Evolutionary conservation across 2,113 vertebrate genomes (phyloP).

Genomic region (Miniopterus natalensis): DNA sequence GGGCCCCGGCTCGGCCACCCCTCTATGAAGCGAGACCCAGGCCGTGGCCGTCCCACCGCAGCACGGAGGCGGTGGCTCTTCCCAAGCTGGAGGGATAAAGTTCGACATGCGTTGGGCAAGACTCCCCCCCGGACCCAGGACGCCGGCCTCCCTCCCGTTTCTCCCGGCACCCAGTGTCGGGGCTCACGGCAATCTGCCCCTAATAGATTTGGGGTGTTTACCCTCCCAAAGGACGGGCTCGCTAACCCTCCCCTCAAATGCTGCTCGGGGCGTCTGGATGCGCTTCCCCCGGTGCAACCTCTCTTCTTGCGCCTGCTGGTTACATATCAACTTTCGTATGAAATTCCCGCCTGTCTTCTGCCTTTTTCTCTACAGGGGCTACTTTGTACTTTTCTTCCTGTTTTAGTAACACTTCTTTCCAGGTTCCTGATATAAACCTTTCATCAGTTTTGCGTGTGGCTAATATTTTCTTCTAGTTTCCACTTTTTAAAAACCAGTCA

Average conservation of each 20-base stretch:
- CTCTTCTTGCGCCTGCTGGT: not conserved
- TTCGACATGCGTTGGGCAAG: not conserved
- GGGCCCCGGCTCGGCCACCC: not conserved
- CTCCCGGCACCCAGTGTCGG: not conserved
- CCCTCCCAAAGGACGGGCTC: not conserved
- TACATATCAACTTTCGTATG: not conserved
- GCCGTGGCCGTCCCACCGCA: not conserved
- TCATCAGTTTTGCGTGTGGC: too few relatives aligned
- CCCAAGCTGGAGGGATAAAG: not conserved
- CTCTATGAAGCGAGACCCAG: not conserved
- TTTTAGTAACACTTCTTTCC: not conserved
- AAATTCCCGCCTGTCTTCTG: not conserved
- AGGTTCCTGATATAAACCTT: not conserved
- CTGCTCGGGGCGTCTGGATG: too few relatives aligned
- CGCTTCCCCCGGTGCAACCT: too few relatives aligned
- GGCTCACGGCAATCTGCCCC: not conserved
- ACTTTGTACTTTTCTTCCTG: not conserved
- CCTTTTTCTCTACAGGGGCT: not conserved
- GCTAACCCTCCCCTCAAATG: too few relatives aligned
- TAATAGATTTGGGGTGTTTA: too few relatives aligned
- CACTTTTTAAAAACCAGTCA: not conserved
- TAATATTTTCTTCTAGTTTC: not conserved
- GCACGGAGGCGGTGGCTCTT: not conserved
- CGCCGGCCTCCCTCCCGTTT: not conserved
- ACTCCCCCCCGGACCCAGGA: not conserved